Percentiles rank a stretch among this genome's conserved stretches.
phyloP scores from a whole-genome alignment of 2,797 vertebrate genomes.

The Discoglossus pictus region DNA sequence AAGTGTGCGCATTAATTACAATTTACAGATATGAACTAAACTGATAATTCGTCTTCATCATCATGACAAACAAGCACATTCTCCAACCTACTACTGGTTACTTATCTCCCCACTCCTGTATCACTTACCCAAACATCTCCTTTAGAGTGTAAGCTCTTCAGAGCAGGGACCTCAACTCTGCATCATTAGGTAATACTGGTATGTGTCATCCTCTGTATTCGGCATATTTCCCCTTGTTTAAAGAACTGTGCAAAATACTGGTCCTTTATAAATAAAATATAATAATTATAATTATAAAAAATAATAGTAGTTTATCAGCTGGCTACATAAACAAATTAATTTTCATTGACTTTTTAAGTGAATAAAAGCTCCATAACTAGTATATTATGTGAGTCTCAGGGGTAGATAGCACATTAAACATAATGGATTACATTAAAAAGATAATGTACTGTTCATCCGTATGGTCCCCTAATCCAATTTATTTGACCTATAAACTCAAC shows the following conservation, averaged over 20 bases:
- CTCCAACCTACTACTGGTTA: no score
- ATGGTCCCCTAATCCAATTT: conserved; percentile 5
- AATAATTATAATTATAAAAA: background rate
- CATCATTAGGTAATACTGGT: no score
- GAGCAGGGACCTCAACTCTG: no score
- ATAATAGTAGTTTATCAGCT: conserved; percentile 1
- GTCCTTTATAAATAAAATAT: background rate
- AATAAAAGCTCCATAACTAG: background rate
- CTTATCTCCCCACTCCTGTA: no score
- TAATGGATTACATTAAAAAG: conserved; percentile 9
- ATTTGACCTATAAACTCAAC: background rate
- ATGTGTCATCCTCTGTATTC: no score
- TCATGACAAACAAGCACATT: no score
- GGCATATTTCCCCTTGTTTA: no score
- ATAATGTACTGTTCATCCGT: background rate
- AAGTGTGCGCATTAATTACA: no score
- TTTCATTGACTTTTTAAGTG: background rate
- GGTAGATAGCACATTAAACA: conserved; percentile 5
- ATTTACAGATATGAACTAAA: no score
- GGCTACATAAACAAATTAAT: conserved; percentile 7
- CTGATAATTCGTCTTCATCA: no score
- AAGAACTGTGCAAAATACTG: conserved; percentile 10
- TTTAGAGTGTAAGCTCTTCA: no score
- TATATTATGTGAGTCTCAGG: background rate
- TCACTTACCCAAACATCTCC: no score